A percentile compares a stretch with the other conserved stretches of the same genome.
Evolutionary conservation across 2,888 invertebrate genomes (phyloP).

Genomic region (Seira ritae): DNA sequence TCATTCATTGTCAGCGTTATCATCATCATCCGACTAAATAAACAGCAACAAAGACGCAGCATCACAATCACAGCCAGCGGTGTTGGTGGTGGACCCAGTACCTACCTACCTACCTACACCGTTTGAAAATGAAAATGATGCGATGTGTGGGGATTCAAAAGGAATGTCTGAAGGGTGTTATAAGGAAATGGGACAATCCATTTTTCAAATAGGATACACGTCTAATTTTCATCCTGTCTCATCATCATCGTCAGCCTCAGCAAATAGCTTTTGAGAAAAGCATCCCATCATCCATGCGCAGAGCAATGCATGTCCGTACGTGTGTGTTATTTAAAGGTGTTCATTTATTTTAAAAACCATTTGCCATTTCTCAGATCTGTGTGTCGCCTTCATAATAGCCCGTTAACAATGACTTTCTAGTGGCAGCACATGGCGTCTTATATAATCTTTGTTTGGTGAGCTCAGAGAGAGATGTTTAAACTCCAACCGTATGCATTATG

Average conservation of each 20-base stretch:
- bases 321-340: not conserved
- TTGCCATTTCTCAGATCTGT: conserved; percentile 11
- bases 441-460: conserved; percentile 25
- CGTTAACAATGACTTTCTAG: conserved; percentile 45
- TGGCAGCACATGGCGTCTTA: conserved; percentile 13
- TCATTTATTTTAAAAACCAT: not conserved
- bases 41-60: not conserved
- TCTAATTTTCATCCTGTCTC: conserved; percentile 25
- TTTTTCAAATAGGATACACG: conserved; percentile 38
- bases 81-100: not conserved
- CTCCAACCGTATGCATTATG: no score
- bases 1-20: conserved; percentile 7
- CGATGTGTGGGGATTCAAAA: not conserved
- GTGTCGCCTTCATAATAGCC: not conserved
- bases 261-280: not conserved
- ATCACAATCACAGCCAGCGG: no score
- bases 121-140: not conserved
- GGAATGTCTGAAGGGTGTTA: conserved; percentile 8
- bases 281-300: not conserved
- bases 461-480: no score
- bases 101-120: not conserved
- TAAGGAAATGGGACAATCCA: conserved; percentile 43
- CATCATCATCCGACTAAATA: conserved; percentile 1
- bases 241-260: not conserved
- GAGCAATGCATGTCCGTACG: not conserved